Percentiles rank a stretch among this genome's conserved stretches.
Conservation (phyloP, 2,113 vertebrate genomes). For the Cardinalis cardinalis region DNA sequence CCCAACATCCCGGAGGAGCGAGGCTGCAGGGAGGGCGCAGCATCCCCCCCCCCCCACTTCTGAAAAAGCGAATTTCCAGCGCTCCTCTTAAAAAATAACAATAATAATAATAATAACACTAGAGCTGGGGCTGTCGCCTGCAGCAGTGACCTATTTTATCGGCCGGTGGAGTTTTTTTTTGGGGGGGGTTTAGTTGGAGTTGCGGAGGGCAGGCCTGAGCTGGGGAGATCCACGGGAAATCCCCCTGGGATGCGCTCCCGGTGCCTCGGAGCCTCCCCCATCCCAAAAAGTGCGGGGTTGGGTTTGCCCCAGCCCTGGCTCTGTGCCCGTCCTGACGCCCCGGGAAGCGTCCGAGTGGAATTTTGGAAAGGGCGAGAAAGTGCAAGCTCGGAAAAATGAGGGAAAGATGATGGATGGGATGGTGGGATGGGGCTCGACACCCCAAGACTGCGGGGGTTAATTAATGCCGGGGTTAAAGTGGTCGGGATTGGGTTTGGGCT, state of each 20-base stretch:
- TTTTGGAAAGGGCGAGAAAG: background rate
- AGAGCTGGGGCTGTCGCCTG: background rate
- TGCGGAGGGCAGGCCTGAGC: background rate
- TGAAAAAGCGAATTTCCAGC: background rate
- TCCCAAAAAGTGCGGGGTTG: background rate
- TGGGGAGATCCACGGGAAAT: background rate
- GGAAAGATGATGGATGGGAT: background rate
- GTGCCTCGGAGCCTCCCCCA: background rate
- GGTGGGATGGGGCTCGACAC: background rate
- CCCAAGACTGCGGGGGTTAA: accelerated
- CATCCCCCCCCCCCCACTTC: background rate
- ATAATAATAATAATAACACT: background rate
- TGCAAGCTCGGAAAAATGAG: background rate
- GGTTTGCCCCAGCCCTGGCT: background rate
- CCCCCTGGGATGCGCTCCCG: background rate
- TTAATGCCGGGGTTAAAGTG: background rate
- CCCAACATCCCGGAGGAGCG: background rate
- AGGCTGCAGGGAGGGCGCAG: background rate
- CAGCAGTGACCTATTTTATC: conserved; percentile 39
- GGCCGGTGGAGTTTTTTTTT: background rate
- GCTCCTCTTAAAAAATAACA: background rate
- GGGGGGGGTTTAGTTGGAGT: background rate
- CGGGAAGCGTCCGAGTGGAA: background rate
- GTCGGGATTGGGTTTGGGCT: background rate
- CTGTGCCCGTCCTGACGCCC: background rate